Evolutionary conservation across 2,888 invertebrate species (phyloP).

Genomic region (Latrodectus hesperus): DNA sequence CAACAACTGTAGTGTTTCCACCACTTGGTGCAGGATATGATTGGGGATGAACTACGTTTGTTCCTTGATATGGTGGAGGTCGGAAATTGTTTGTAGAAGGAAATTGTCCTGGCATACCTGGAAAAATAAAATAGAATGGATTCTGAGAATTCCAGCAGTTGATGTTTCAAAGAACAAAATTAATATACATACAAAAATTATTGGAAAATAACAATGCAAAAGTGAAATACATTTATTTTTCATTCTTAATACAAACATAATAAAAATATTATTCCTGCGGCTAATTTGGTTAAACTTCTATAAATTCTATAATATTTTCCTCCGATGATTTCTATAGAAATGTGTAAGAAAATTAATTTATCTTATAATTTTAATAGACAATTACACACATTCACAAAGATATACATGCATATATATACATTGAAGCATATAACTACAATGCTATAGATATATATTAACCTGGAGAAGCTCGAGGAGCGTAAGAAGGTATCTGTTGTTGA

Average conservation of each 20-base stretch:
- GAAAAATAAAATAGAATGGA: background rate
- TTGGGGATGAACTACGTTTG: constrained; percentile 31
- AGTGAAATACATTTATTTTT: background rate
- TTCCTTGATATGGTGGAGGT: constrained; percentile 22
- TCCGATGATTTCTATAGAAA: no score
- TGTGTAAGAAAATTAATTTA: no score
- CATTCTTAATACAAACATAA: background rate
- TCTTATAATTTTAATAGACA: no score
- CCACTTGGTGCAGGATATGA: background rate
- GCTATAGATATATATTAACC: background rate
- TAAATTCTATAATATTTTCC: no score
- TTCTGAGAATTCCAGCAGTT: background rate
- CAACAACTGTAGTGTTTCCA: constrained; percentile 32
- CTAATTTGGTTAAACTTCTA: no score
- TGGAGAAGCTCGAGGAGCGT: constrained; percentile 1
- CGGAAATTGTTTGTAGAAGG: constrained; percentile 23
- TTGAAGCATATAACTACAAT: no score
- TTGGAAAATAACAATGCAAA: background rate
- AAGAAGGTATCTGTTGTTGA: constrained; percentile 9
- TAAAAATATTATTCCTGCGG: no score
- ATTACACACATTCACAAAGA: no score
- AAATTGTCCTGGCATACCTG: constrained; percentile 45
- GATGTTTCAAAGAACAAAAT: background rate
- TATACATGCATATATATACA: no score
- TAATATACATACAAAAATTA: background rate